Evolutionary conservation across 1,140 invertebrate genomes (phyloP), one percentile per base, ranked within the genome.

Genomic region (Procambarus clarkii): DNA sequence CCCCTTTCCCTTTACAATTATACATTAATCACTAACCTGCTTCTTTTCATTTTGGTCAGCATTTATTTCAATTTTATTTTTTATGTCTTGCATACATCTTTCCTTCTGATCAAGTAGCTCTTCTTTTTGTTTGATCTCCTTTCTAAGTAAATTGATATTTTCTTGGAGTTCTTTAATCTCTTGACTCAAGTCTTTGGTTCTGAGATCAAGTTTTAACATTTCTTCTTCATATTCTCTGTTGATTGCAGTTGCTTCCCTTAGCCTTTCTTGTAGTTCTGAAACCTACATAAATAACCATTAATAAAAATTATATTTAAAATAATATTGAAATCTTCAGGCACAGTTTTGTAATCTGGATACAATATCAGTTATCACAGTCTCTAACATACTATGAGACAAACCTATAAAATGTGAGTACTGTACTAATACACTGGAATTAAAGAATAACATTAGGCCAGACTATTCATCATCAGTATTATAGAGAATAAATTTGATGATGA

Each of bases 191-290:
- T 77, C 44, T 24, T 74, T 45, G 24, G 44, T 71, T 50, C 44
- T 46, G 24, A 46, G 44, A 64, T 18, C 21, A 46, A 69, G 82
- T 7, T 71, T 45, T 18, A 71, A 34, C n/a, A 71, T 45, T 85
- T 74, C 60, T n/a, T 69, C 64, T 46, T 46, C 82, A 85, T 24
- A 46, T 21, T 85, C 82, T 45, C 60, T 74, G 48, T 44, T 85
- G 21, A 46, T 54, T 8, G 48, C 24, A 54, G 13, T 3, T 46
- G 48, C 45, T 21, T 79, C 77, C 13, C 34, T 46, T 2, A 79
- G 21, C 15, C 3, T n/a, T 79, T 79, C 45, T 54, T 79, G 77
- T 21, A 79, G 77, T 54, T 46, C 45, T 34, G 21, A 9, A 46
- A 79, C 77, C 77, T 79, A 34, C 15, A 44, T 18, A 5, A 34